These are phyloP conservation scores for Dynastes tityus DNA, from an alignment of 2,888 invertebrate genomes.

Conservation along the genomic window DNA sequence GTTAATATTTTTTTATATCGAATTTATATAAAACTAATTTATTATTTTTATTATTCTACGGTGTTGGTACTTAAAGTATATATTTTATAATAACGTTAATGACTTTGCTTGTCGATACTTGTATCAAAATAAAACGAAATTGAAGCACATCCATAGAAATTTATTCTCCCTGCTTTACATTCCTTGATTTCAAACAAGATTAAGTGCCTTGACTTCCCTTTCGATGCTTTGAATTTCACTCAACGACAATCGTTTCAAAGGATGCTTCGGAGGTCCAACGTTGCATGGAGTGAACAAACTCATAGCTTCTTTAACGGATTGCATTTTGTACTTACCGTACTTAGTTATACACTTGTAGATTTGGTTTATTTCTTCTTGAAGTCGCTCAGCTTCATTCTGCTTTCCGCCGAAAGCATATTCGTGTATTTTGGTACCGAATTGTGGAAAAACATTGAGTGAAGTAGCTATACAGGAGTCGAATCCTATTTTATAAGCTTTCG, in stretches of 20 bases:
- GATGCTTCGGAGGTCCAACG: slow-evolving; percentile 77
- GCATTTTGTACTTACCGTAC: slow-evolving; percentile 69
- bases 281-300: slow-evolving; percentile 75
- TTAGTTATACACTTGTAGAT: slow-evolving; percentile 66
- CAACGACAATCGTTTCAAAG: slow-evolving; percentile 70
- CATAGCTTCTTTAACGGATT: slow-evolving; percentile 81
- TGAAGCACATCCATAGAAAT: background rate
- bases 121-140: background rate
- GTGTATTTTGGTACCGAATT: slow-evolving; percentile 74
- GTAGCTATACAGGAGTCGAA: slow-evolving; percentile 84
- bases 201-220: background rate
- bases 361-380: slow-evolving; percentile 71
- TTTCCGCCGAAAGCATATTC: slow-evolving; percentile 71
- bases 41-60: slow-evolving; percentile 27
- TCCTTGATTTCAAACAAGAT: background rate
- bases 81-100: slow-evolving; percentile 31
- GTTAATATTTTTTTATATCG: slow-evolving; percentile 1
- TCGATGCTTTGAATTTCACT: slow-evolving; percentile 15
- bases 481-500: slow-evolving; percentile 79
- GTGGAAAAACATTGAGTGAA: slow-evolving; percentile 79
- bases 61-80: slow-evolving; percentile 48
- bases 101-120: background rate
- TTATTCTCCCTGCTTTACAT: background rate
- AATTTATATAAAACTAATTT: background rate
- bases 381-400: slow-evolving; percentile 70